Conservation (phyloP, 2,113 vertebrate species). For the Tautogolabrus adspersus region DNA sequence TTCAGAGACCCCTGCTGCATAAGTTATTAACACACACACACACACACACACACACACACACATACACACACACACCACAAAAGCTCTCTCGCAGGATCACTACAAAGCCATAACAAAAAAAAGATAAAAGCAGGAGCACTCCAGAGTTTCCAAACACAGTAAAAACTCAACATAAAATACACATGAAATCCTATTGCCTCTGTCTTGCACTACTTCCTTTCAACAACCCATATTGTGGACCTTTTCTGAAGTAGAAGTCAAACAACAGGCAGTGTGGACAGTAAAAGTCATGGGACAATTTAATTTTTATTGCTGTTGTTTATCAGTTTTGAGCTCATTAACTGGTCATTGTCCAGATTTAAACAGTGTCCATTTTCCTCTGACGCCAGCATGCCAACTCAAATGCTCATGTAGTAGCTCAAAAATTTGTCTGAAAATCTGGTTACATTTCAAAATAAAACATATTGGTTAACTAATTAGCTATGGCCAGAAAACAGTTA, state of each 20-base stretch:
- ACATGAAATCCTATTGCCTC: constrained; percentile 22
- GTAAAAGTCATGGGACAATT: neutral
- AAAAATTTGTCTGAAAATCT: too few species aligned
- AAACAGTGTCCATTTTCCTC: too few species aligned
- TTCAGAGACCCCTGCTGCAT: constrained; percentile 59
- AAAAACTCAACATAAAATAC: constrained; percentile 31
- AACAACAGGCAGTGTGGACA: constrained; percentile 5
- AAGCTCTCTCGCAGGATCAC: constrained; percentile 37
- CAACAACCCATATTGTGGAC: constrained; percentile 23
- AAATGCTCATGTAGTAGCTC: too few species aligned
- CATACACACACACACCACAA: constrained; percentile 33
- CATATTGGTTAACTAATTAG: too few species aligned
- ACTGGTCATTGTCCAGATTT: too few species aligned
- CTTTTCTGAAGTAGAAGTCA: neutral
- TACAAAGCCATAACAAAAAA: constrained; percentile 29
- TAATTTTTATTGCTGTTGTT: neutral
- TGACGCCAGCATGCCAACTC: too few species aligned
- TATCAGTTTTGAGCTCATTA: neutral
- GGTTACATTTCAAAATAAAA: too few species aligned
- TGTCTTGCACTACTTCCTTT: constrained; percentile 37
- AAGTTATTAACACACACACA: constrained; percentile 44
- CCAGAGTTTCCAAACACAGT: constrained; percentile 1
- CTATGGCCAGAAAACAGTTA: too few species aligned
- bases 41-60: neutral
- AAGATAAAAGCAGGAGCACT: constrained; percentile 16